These are phyloP conservation scores for Andricus quercusramuli DNA, from an alignment of 2,888 invertebrate species.

Conservation along the genomic window DNA sequence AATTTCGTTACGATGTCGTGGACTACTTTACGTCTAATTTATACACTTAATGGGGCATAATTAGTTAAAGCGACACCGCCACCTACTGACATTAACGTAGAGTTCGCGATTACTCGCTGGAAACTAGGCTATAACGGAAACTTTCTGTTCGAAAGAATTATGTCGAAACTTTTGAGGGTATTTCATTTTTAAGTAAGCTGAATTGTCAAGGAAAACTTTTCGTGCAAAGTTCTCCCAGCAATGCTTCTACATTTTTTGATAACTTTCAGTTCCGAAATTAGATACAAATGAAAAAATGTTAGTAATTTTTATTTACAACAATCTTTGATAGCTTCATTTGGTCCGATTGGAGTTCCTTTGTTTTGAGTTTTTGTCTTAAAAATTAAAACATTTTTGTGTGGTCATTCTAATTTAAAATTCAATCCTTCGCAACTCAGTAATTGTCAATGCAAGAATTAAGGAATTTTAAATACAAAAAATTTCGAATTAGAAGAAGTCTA, in stretches of 20 bases:
- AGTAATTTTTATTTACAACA: too few species aligned
- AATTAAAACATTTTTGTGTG: too few species aligned
- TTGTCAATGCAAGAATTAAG: too few species aligned
- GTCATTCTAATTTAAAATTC: too few species aligned
- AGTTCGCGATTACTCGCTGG: slow-evolving; percentile 6
- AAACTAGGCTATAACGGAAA: slow-evolving; percentile 12
- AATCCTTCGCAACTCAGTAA: too few species aligned
- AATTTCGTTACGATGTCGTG: neutral
- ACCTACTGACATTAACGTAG: slow-evolving; percentile 15
- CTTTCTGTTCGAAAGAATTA: slow-evolving; percentile 14
- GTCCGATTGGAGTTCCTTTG: too few species aligned
- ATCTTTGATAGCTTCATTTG: too few species aligned
- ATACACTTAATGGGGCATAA: neutral
- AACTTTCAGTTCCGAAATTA: neutral
- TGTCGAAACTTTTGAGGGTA: slow-evolving; percentile 8
- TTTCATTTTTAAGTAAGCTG: slow-evolving; percentile 8
- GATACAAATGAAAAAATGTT: too few species aligned
- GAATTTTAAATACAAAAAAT: too few species aligned
- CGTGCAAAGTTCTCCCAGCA: neutral
- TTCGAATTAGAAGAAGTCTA: too few species aligned
- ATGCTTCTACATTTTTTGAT: neutral
- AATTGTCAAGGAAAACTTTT: neutral
- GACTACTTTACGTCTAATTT: slow-evolving; percentile 23
- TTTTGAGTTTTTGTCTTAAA: too few species aligned
- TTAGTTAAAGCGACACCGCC: neutral